Base-by-base conservation (phyloP, 2,888 invertebrate genomes). In the Reticulitermes lucifugus region DNA sequence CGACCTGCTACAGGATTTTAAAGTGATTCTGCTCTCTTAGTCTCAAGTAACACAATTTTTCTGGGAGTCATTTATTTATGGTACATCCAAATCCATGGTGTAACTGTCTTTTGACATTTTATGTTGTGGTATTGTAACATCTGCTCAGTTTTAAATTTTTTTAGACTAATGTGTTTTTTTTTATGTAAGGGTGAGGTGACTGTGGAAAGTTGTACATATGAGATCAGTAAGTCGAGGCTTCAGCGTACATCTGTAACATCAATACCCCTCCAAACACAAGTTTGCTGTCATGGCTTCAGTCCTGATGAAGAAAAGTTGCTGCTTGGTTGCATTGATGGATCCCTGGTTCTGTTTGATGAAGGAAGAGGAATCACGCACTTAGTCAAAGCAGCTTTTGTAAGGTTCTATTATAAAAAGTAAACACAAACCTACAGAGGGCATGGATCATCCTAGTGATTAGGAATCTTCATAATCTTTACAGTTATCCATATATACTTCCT, bases 301-400 rank as follows among this genome's bases (percentile, higher is more conserved):
- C 94, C 94, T 0, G 94, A 95, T 89, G 95, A 95, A 90, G 94
- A 95, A 88, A 94, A 95, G 88, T 91, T 98, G 14, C 91, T 98
- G 46, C 91, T 96, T 77, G 96, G 97, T 14, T 97, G 97, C 89
- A 95, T 96, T 81, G 97, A 98, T 91, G 96, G 96, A 9, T 95
- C 96, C 5, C 91, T 98, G 86, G 96, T 96, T 71, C 91, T 98
- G 43, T 94, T 96, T 88, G 97, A 98, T 91, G 93, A 95, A 86
- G 92, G 93, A 46, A 93, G 94, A 87, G 96, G 96, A 79, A 93
- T 95, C 0, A 97, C 96, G 9, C 94, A 94, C 89, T 94, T 95
- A 29, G 94, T 95, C 6, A 95, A 96, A 90, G 95, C 96, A 84
- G 94, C 96, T 84, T 96, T 98, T 92, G 97, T 97, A 91, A 93